Conservation (phyloP, 1,140 invertebrate species). For the Orchestia grillus region DNA sequence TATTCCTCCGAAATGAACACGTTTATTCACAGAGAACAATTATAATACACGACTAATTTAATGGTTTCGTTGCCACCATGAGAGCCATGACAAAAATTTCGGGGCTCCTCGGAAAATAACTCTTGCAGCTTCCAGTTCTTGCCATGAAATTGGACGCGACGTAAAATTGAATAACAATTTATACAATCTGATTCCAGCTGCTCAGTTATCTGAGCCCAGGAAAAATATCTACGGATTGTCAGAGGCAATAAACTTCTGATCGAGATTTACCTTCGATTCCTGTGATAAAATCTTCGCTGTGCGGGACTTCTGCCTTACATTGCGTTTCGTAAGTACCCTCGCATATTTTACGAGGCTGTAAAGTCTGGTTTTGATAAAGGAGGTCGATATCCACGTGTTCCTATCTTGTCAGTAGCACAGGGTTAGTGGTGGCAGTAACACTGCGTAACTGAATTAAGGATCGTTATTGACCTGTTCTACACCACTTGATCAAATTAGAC, state of each 20-base stretch:
- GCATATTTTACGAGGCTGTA: slow-evolving; percentile 7
- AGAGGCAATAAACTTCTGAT: background rate
- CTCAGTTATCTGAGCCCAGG: background rate
- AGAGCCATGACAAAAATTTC: background rate
- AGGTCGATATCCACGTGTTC: background rate
- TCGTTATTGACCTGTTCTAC: background rate
- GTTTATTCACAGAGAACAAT: background rate
- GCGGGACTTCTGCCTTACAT: background rate
- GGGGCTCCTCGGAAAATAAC: background rate
- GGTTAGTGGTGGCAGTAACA: background rate
- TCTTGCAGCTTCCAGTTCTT: background rate
- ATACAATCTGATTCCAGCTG: background rate
- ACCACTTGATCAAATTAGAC: background rate
- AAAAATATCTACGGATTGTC: background rate
- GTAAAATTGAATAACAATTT: background rate
- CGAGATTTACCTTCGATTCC: background rate
- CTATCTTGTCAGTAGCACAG: background rate
- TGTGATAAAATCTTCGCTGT: background rate
- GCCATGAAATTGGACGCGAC: background rate
- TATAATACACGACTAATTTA: background rate
- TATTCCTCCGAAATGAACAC: background rate
- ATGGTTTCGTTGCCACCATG: background rate
- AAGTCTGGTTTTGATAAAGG: background rate
- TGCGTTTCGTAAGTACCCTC: background rate
- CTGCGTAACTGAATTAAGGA: background rate